Base-by-base conservation (phyloP, 1,140 invertebrate species). In the Drosophila bipectinata region DNA sequence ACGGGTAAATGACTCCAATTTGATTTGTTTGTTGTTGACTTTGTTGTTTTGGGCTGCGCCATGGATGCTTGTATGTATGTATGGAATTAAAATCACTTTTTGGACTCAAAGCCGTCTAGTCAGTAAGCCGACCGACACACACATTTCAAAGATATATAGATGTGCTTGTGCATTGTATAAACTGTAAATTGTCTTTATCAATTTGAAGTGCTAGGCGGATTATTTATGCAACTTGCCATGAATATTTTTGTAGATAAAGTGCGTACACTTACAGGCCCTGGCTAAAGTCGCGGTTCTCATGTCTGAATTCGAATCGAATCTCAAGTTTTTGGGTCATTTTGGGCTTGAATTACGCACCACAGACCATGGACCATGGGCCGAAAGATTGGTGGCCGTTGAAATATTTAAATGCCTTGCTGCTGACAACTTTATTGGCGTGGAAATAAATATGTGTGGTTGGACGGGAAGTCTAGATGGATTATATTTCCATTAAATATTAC, bases 101-200 rank as follows among this genome's bases (percentile, higher is more conserved):
- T 58, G 32, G 54, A 44, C 55, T 66, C 47, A 37, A 34, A 64
- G 59, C 47, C 26, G 53, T 63, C 26, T 48, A 56, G 49, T 53
- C 71, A 21, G 39, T 44, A 49, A 56, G 73, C 45, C 47, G 39
- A 44, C 24, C 34, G 34, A n/a, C n/a, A 26, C 18, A 61, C 30
- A 37, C 18, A 61, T 30, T 24, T 30, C n/a, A 32, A 37, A 49
- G 26, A 59, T 54, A 59, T 10, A 32, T 24, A 39, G 30, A 64
- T 61, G 34, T 58, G 58, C 44, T 58, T 64, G 60, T 74, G 73
- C 68, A 79, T 79, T 74, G 64, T 82, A 76, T 77, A 62, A 81
- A 87, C 67, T 81, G 83, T 87, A 87, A 85, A 85, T 85, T 87
- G 82, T 85, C 82, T 87, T 85, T 85, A 85, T 87, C 82, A 85